Evolutionary conservation across 2,888 invertebrate species (phyloP).

Genomic region (Craniophora ligustri): DNA sequence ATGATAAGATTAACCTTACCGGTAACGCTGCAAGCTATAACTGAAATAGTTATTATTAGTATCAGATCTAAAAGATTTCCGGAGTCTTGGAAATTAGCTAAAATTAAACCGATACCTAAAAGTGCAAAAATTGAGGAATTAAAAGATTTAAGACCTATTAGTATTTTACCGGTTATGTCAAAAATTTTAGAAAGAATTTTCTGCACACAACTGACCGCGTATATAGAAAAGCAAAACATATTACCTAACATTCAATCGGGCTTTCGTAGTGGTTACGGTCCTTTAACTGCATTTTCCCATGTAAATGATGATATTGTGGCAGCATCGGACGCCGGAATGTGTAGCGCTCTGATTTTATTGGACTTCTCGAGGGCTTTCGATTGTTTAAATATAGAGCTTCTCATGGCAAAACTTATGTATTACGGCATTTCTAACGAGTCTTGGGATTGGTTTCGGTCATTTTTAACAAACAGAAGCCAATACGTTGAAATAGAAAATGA

Average conservation of each 20-base stretch:
- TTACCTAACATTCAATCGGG: not conserved
- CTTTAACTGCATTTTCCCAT: not conserved
- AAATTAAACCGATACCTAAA: slow-evolving; percentile 1
- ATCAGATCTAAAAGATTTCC: not conserved
- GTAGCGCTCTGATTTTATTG: not conserved
- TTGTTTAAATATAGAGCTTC: slow-evolving; percentile 1
- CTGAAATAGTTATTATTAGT: not conserved
- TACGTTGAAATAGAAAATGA: not conserved
- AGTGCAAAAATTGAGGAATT: not conserved
- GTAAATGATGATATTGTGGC: slow-evolving; percentile 2
- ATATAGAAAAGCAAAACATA: not conserved
- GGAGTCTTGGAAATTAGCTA: not conserved
- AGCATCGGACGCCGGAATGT: not conserved
- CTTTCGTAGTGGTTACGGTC: not conserved
- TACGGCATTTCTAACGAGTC: not conserved
- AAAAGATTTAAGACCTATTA: slow-evolving; percentile 3
- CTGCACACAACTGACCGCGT: not conserved
- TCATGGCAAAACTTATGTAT: not conserved
- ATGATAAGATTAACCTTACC: slow-evolving; percentile 7
- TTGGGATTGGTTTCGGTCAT: not conserved
- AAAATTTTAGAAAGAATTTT: not conserved
- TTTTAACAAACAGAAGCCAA: slow-evolving; percentile 4
- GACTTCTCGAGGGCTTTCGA: slow-evolving; percentile 15
- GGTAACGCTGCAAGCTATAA: not conserved
- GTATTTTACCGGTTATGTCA: not conserved